These are phyloP conservation scores for Semnopithecus entellus DNA, from an alignment of 2,113 vertebrate species.

Conservation along the genomic window DNA sequence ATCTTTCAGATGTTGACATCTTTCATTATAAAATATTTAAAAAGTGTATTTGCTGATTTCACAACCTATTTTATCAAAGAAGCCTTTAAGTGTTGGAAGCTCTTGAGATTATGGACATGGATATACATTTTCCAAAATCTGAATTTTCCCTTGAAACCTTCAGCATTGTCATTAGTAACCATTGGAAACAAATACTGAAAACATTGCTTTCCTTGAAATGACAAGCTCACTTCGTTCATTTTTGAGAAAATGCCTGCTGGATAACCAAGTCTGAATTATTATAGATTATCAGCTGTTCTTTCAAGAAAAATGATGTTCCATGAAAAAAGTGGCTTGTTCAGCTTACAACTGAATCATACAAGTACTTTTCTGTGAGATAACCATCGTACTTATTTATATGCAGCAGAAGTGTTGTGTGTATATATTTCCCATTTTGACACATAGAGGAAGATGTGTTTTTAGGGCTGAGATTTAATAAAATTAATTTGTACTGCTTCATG, in stretches of 20 bases:
- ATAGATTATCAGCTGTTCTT: background rate
- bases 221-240: background rate
- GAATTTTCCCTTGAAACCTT: background rate
- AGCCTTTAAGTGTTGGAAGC: background rate
- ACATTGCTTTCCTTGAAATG: background rate
- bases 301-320: background rate
- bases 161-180: background rate
- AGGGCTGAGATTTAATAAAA: background rate
- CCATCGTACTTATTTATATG: background rate
- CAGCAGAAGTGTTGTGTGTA: background rate
- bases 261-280: background rate
- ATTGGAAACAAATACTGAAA: background rate
- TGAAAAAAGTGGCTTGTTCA: background rate
- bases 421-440: background rate
- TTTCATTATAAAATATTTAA: background rate
- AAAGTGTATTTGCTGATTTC: background rate
- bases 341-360: background rate
- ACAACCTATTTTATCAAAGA: background rate
- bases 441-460: background rate
- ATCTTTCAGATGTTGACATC: background rate
- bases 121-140: constrained; percentile 11
- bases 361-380: background rate
- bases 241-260: background rate
- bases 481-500: background rate
- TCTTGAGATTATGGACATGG: background rate